Conservation (phyloP, 2,797 vertebrate species). For the Cyprinodon diabolis region DNA sequence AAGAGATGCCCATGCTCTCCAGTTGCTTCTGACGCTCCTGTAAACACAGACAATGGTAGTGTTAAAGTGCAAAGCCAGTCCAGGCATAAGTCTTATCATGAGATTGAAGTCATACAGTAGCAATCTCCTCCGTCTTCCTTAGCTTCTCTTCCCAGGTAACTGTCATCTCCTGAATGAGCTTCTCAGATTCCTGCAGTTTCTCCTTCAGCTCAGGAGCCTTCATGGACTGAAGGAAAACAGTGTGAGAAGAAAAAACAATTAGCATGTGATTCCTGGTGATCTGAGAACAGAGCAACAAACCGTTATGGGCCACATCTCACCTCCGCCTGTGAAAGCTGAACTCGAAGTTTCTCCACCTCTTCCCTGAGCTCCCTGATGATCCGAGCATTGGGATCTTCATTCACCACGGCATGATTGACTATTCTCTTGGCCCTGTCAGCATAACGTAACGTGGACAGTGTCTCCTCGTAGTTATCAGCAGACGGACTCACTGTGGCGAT, state of each 20-base stretch:
- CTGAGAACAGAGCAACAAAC: neutral
- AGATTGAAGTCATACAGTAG: slow-evolving; percentile 83
- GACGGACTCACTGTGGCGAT: slow-evolving; percentile 97
- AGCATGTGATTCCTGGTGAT: neutral
- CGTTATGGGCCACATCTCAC: slow-evolving; percentile 68
- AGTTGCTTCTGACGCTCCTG: slow-evolving; percentile 96
- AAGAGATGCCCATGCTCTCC: slow-evolving; percentile 98
- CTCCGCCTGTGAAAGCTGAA: slow-evolving; percentile 97
- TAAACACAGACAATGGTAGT: slow-evolving; percentile 41
- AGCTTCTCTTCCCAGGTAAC: slow-evolving; percentile 99
- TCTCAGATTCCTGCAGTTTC: slow-evolving; percentile 97
- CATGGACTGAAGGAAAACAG: slow-evolving; percentile 83
- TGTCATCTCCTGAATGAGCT: slow-evolving; percentile 95
- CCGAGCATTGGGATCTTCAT: slow-evolving; percentile 97
- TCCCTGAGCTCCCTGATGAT: slow-evolving; percentile 96
- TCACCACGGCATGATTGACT: slow-evolving; percentile 95
- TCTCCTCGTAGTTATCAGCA: slow-evolving; percentile 98
- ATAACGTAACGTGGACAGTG: slow-evolving; percentile 93
- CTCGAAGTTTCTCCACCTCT: slow-evolving; percentile 95
- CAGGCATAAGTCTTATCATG: slow-evolving; percentile 1
- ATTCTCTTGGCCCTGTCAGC: slow-evolving; percentile 98
- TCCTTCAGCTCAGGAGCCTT: slow-evolving; percentile 98
- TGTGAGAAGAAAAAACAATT: neutral
- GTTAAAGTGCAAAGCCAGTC: neutral
- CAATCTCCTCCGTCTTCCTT: slow-evolving; percentile 97